phyloP scores from a whole-genome alignment of 2,888 invertebrate species.

The Ichneumoninae sp. region DNA sequence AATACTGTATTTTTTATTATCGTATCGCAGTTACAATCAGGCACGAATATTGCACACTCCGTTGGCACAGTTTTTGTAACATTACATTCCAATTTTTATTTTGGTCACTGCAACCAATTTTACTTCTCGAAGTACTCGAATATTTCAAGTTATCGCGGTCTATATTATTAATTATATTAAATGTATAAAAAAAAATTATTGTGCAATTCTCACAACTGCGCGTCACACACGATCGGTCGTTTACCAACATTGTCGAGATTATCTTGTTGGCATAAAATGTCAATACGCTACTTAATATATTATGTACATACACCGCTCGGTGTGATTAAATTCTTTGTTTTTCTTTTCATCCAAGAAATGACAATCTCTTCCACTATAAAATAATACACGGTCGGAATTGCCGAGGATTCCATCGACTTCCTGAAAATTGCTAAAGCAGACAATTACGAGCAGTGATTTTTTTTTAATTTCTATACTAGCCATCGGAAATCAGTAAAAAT shows the following conservation, averaged over 20 bases:
- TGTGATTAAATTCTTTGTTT: neutral
- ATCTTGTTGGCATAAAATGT: constrained; percentile 1
- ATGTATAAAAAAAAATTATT: constrained; percentile 37
- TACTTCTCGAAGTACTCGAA: neutral
- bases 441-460: neutral
- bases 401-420: no score
- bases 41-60: neutral
- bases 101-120: neutral
- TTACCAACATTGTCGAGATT: constrained; percentile 46
- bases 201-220: neutral
- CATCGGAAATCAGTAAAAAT: neutral
- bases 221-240: constrained; percentile 1
- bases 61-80: neutral
- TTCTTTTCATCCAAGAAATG: neutral
- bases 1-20: constrained; percentile 24
- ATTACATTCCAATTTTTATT: neutral
- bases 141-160: neutral
- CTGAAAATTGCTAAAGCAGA: neutral
- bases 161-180: constrained; percentile 8
- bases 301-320: constrained; percentile 17
- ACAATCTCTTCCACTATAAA: neutral
- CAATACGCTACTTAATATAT: constrained; percentile 4
- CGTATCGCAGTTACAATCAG: neutral
- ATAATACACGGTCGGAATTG: neutral
- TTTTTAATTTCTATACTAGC: neutral